Conservation (phyloP, 2,113 vertebrate genomes). For the Bubo scandiacus region DNA sequence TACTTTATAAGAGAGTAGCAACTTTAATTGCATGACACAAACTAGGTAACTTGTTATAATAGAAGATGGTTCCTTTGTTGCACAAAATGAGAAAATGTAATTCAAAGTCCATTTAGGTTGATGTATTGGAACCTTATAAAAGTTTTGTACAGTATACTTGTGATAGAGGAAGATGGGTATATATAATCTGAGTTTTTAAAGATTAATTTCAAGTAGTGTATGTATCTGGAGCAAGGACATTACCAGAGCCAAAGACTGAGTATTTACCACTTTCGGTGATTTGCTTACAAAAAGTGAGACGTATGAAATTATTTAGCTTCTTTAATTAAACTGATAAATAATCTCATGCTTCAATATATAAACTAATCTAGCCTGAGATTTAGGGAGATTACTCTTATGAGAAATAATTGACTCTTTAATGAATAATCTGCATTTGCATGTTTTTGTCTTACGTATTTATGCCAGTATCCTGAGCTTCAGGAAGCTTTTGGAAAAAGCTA, state of each 20-base stretch:
- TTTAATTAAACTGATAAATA: neutral
- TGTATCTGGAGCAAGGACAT: neutral
- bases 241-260: neutral
- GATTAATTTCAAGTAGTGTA: neutral
- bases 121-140: neutral
- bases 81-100: neutral
- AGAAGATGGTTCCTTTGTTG: neutral
- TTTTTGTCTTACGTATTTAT: neutral
- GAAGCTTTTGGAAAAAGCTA: neutral
- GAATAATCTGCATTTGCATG: neutral
- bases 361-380: neutral
- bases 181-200: neutral
- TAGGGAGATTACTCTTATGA: neutral
- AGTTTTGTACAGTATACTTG: rapidly evolving
- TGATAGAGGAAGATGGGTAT: neutral
- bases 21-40: neutral
- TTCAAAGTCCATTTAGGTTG: neutral
- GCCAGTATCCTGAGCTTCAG: neutral
- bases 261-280: neutral
- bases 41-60: neutral
- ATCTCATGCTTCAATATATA: neutral
- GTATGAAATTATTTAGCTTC: neutral
- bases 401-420: neutral
- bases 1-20: neutral
- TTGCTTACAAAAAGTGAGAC: neutral